Conservation (phyloP, 2,113 vertebrate genomes). For the Hemichromis elongatus region DNA sequence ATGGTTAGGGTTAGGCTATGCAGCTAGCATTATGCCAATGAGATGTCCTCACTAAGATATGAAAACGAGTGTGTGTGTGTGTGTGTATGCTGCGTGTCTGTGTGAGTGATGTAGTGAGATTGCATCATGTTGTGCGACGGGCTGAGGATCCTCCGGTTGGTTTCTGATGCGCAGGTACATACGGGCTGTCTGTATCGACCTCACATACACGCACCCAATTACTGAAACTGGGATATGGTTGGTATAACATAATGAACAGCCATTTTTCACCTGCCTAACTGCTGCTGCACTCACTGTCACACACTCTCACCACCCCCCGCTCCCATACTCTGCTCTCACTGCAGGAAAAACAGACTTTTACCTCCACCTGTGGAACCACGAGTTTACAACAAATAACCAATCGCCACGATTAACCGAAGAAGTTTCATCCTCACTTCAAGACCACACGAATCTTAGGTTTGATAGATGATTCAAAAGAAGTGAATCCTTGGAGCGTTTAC, state of each 20-base stretch:
- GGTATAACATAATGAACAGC: constrained; percentile 57
- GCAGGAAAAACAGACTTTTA: not conserved
- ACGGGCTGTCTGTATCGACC: not conserved
- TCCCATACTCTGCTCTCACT: not conserved
- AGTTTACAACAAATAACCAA: not conserved
- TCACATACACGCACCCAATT: constrained; percentile 39
- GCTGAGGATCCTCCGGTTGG: not conserved
- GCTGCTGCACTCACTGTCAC: not conserved
- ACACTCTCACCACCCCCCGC: not conserved
- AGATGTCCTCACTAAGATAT: too few species aligned
- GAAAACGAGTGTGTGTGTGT: too few species aligned
- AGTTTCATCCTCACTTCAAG: fast-evolving
- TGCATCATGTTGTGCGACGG: not conserved
- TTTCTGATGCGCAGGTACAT: not conserved
- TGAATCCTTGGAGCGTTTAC: not conserved
- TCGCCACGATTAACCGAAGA: not conserved
- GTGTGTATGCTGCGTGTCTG: too few species aligned
- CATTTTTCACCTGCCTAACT: constrained; percentile 63
- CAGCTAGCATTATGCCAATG: too few species aligned
- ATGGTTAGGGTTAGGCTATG: too few species aligned
- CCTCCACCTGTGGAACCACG: not conserved
- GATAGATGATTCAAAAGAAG: not conserved
- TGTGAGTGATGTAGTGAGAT: not conserved
- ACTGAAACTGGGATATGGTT: constrained; percentile 50
- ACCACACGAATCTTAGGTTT: not conserved